Evolutionary conservation across 2,888 invertebrate genomes (phyloP), one percentile per base, ranked within the genome.

Genomic region (Allacma fusca): DNA sequence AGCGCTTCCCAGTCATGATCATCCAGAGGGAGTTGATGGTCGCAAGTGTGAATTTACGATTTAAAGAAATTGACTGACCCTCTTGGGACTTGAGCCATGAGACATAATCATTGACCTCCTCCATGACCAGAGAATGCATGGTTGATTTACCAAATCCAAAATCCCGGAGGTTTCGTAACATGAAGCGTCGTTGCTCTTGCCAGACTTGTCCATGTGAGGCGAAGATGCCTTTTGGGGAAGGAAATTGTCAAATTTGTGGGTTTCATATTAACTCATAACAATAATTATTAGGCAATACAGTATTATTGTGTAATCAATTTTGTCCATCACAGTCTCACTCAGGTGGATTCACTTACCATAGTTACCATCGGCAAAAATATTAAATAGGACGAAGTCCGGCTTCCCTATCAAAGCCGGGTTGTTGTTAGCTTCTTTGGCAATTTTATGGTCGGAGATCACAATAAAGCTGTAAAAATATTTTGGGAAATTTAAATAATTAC

Each of bases 61-160:
- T 62, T 5, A 76, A 12, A 13, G 64, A 40, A 21, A 62, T 44
- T 1, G 64, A 40, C 24, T 59, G 5, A 13, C 76, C 76, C 34
- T 70, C 62, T n/a, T 26, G 13, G n/a, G 67, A 57, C 44, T 70
- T 76, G 0, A 76, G 62, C 70, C 62, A 62, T 2, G 69, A 34
- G 0, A 70, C 23, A 44, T 59, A 76, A 19, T 76, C 76, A 16
- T 24, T 64, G 21, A 71, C 76, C 24, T 76, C 76, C 1, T 76
- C 59, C 70, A 76, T 44, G 19, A 34, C 29, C 5, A 64, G 21
- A 1, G 57, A 2, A 16, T 76, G 59, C 34, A 76, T 70, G 4
- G 62, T 24, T 13, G 59, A 34, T 29, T 76, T 76, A 1, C 76
- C 76, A 23, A 76, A 76, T 28, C 76, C 76, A 26, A 76, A 71